Evolutionary conservation across 2,797 vertebrate species (phyloP).

Genomic region (Neosilurus mollespiculum): DNA sequence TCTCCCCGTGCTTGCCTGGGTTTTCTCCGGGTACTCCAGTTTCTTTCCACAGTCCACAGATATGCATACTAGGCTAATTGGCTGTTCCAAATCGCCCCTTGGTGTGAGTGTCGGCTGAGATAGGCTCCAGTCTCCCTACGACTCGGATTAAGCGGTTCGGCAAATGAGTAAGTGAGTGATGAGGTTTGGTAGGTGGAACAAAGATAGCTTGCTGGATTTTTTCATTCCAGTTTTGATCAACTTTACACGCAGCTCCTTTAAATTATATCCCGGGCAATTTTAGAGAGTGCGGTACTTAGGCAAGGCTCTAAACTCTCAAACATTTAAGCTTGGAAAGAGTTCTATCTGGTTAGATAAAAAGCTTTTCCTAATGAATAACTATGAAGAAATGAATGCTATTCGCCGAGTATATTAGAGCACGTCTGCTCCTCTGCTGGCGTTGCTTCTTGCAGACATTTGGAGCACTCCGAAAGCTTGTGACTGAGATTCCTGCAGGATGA

Average conservation of each 20-base stretch:
- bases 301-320: neutral
- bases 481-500: neutral
- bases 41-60: no score
- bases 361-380: neutral
- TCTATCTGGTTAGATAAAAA: neutral
- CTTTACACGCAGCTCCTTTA: neutral
- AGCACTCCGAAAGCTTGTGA: neutral
- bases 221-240: neutral
- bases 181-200: no score
- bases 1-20: no score
- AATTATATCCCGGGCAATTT: neutral
- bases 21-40: no score
- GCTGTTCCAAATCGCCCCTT: no score
- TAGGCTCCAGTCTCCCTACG: no score
- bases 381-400: neutral
- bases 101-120: no score
- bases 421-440: neutral
- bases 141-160: no score
- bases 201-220: neutral
- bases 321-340: neutral
- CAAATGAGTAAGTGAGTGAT: no score
- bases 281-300: neutral
- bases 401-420: neutral
- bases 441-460: neutral
- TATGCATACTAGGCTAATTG: no score